Conservation (phyloP, 2,797 vertebrate genomes). For the Tragopan temminckii region DNA sequence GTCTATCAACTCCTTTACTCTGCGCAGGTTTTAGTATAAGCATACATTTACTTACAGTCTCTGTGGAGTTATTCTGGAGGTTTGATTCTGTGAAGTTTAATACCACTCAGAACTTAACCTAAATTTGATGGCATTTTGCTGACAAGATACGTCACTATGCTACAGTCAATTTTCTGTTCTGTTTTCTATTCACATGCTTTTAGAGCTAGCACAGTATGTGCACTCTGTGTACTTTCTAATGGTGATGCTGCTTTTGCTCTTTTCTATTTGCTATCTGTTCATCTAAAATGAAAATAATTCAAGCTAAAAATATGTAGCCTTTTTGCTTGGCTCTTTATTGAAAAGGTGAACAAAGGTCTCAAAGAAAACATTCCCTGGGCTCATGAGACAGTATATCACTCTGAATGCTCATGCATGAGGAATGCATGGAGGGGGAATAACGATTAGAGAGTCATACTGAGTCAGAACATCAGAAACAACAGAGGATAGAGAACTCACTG, state of each 20-base stretch:
- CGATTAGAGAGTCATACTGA: background rate
- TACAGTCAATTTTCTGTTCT: slow-evolving; percentile 14
- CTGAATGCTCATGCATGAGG: background rate
- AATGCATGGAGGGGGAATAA: background rate
- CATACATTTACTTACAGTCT: background rate
- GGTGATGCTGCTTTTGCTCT: slow-evolving; percentile 34
- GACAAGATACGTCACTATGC: background rate
- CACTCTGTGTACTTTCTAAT: background rate
- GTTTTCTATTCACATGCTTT: slow-evolving; percentile 15
- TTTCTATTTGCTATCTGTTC: slow-evolving; percentile 26
- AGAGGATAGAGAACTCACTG: background rate
- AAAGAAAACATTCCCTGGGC: background rate
- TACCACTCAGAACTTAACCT: background rate
- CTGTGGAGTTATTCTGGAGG: background rate
- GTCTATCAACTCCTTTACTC: background rate
- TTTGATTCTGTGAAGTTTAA: background rate
- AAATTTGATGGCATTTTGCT: slow-evolving; percentile 23
- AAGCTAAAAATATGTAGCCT: background rate
- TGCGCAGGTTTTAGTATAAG: background rate
- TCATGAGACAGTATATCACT: background rate
- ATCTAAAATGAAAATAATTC: slow-evolving; percentile 34
- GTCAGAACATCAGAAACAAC: slow-evolving; percentile 12
- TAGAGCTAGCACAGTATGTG: background rate
- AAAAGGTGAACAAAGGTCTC: slow-evolving; percentile 27
- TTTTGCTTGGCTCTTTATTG: background rate